phyloP scores from a whole-genome alignment of 2,113 vertebrate species.

The Bothrops jararaca region DNA sequence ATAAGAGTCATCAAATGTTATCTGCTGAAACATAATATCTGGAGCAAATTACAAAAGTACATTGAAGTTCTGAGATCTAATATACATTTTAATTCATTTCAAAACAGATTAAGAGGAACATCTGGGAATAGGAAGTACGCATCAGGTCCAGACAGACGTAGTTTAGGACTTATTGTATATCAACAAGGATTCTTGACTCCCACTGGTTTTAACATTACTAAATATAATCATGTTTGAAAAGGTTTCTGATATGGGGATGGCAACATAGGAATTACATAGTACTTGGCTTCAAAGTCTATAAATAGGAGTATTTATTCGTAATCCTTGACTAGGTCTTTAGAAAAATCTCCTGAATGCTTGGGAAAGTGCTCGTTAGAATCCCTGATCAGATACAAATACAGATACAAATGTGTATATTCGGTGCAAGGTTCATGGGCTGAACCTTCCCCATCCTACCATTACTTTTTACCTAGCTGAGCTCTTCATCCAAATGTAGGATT shows the following conservation, averaged over 20 bases:
- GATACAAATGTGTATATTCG: background rate
- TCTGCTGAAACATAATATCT: background rate
- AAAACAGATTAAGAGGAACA: background rate
- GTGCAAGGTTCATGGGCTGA: background rate
- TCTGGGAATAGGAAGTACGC: background rate
- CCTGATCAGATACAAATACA: background rate
- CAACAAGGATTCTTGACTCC: background rate
- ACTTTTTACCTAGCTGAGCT: background rate
- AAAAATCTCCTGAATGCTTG: background rate
- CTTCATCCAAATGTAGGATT: background rate
- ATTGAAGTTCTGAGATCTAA: background rate
- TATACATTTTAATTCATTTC: accelerated
- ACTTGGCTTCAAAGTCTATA: background rate
- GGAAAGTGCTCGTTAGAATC: background rate
- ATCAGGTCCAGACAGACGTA: background rate
- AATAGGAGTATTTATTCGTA: background rate
- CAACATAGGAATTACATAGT: background rate
- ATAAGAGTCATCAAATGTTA: background rate
- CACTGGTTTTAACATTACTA: background rate
- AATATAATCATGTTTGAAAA: background rate
- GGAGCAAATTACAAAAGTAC: background rate
- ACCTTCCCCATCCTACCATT: background rate
- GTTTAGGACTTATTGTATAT: background rate
- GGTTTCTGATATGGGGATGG: background rate
- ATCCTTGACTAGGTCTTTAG: background rate